Percentiles rank a stretch among this genome's conserved stretches.
Conservation (phyloP, 2,888 invertebrate species). For the Drosophila helvetica region DNA sequence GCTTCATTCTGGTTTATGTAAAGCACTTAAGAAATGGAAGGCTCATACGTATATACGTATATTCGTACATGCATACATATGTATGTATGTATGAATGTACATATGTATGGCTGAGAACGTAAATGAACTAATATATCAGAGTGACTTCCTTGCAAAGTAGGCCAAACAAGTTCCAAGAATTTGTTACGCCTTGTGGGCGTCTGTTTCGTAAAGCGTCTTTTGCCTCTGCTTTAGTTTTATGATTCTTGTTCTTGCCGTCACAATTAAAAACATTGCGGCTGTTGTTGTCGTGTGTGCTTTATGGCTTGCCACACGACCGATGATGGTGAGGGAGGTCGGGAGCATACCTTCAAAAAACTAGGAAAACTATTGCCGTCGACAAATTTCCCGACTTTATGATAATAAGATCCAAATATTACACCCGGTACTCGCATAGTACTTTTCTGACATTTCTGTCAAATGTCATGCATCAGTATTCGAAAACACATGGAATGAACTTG, state of each 20-base stretch:
- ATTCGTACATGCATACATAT: conserved; percentile 1
- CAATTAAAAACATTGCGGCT: conserved; percentile 26
- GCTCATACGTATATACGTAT: background rate
- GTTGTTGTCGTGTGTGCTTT: conserved; percentile 10
- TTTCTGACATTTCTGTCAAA: no score
- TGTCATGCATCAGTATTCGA: no score
- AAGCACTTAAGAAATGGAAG: conserved; percentile 5
- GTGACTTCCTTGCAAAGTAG: conserved; percentile 28
- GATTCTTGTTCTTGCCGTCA: conserved; percentile 27
- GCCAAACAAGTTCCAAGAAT: conserved; percentile 36
- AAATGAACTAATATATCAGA: conserved; percentile 2
- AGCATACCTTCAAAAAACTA: background rate
- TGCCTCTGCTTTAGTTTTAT: conserved; percentile 27
- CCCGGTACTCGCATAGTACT: no score
- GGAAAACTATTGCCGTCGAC: no score
- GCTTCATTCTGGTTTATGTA: conserved; percentile 26
- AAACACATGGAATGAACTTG: no score
- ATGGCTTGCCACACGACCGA: conserved; percentile 30
- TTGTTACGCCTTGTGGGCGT: conserved; percentile 12
- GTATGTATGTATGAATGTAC: conserved; percentile 1
- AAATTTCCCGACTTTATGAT: no score
- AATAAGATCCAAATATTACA: no score
- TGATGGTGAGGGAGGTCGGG: conserved; percentile 40
- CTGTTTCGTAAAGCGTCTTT: conserved; percentile 20
- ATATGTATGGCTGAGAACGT: background rate